Conservation (phyloP, 2,797 vertebrate species). For the Percopsis omiscomaycus region DNA sequence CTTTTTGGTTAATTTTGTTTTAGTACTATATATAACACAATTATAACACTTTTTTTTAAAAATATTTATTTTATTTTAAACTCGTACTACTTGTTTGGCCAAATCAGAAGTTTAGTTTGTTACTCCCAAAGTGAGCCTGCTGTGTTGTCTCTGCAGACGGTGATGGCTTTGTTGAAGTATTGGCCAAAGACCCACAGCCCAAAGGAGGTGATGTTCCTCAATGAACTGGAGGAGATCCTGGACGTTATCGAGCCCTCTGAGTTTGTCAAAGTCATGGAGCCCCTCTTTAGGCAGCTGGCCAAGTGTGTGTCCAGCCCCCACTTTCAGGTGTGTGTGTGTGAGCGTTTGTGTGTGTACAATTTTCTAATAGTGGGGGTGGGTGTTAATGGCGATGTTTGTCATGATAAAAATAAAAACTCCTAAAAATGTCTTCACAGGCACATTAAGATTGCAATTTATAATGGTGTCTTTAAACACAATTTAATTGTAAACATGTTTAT, state of each 20-base stretch:
- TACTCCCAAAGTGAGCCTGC: background rate
- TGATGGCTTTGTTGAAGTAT: constrained; percentile 97
- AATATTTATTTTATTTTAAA: no score
- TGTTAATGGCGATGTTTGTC: no score
- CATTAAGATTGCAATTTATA: no score
- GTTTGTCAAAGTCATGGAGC: constrained; percentile 99
- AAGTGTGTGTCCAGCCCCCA: constrained; percentile 99
- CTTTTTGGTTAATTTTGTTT: no score
- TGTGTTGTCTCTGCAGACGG: constrained; percentile 77
- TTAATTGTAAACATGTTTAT: no score
- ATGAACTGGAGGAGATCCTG: constrained; percentile 96
- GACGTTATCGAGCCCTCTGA: constrained; percentile 98
- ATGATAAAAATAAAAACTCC: no score
- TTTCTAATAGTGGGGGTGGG: no score
- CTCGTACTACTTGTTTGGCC: no score
- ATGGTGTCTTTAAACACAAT: no score
- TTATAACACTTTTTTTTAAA: no score
- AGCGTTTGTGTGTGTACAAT: background rate
- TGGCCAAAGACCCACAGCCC: constrained; percentile 99
- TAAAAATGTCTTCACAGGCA: no score
- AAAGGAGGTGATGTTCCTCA: constrained; percentile 99
- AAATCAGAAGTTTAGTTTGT: background rate
- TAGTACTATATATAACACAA: no score
- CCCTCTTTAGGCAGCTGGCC: constrained; percentile 94
- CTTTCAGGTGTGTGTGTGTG: constrained; percentile 85